Evolutionary conservation across 2,797 vertebrate species (phyloP).

Genomic region (Tiaroga cobitis): DNA sequence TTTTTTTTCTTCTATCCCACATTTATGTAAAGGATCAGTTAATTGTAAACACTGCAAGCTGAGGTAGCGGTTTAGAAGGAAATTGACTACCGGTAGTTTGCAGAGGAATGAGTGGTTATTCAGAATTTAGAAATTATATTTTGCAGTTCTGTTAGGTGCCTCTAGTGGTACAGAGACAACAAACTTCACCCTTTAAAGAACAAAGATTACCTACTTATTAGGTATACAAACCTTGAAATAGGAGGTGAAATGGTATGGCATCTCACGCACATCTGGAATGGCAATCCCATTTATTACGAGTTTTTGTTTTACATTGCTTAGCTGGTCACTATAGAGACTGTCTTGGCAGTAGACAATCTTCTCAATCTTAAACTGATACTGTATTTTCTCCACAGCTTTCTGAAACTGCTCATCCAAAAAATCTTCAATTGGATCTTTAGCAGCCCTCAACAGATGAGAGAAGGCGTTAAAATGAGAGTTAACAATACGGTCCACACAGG

Average conservation of each 20-base stretch:
- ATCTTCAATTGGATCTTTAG: slow-evolving; percentile 73
- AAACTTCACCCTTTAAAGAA: too few relatives aligned
- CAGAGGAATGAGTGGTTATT: too few relatives aligned
- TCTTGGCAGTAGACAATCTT: slow-evolving; percentile 78
- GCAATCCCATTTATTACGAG: too few relatives aligned
- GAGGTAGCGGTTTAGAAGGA: too few relatives aligned
- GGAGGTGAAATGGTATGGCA: slow-evolving; percentile 67
- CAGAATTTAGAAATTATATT: too few relatives aligned
- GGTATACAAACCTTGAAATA: slow-evolving; percentile 62
- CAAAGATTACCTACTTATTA: too few relatives aligned
- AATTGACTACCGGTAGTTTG: too few relatives aligned
- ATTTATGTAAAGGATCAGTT: too few relatives aligned
- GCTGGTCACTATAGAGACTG: slow-evolving; percentile 23
- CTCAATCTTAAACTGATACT: slow-evolving; percentile 78
- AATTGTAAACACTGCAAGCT: too few relatives aligned
- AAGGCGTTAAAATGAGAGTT: slow-evolving; percentile 68
- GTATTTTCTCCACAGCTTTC: slow-evolving; percentile 64
- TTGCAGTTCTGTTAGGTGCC: too few relatives aligned
- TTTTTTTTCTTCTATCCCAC: too few relatives aligned
- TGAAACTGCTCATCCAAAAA: slow-evolving; percentile 62
- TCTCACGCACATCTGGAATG: slow-evolving; percentile 58
- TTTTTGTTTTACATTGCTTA: slow-evolving; percentile 33
- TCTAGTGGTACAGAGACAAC: too few relatives aligned
- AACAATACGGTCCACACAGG: slow-evolving; percentile 56
- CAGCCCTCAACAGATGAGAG: slow-evolving; percentile 66